These are phyloP conservation scores for Paralichthys olivaceus DNA, from an alignment of 2,113 vertebrate genomes.

Conservation along the genomic window DNA sequence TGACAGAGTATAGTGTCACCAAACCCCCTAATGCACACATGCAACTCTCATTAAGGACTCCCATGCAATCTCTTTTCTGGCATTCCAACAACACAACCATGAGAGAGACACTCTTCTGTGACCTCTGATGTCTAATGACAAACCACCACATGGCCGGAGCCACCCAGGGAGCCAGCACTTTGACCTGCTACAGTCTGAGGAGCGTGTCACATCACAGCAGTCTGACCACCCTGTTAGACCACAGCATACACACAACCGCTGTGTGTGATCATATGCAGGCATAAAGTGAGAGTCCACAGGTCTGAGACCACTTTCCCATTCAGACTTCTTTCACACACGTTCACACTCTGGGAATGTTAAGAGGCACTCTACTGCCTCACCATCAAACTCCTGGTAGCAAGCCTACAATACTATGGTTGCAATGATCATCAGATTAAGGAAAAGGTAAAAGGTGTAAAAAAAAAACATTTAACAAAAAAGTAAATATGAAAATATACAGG, in stretches of 20 bases:
- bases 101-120: slow-evolving; percentile 12
- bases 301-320: slow-evolving; percentile 16
- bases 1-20: too few species aligned
- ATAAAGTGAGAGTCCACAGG: not conserved
- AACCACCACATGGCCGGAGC: slow-evolving; percentile 60
- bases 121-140: slow-evolving; percentile 63
- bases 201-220: slow-evolving; percentile 60
- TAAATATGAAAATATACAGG: too few species aligned
- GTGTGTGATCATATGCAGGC: slow-evolving; percentile 71
- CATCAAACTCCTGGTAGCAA: not conserved
- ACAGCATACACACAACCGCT: slow-evolving; percentile 36
- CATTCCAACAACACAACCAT: not conserved
- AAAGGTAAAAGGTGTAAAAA: too few species aligned
- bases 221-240: slow-evolving; percentile 68
- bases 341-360: not conserved
- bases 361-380: too few species aligned
- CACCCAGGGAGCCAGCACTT: slow-evolving; percentile 67
- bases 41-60: too few species aligned
- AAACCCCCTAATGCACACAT: too few species aligned
- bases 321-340: not conserved
- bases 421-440: too few species aligned
- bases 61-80: too few species aligned
- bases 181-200: slow-evolving; percentile 64
- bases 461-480: not conserved
- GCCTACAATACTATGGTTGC: not conserved